These are phyloP conservation scores for Pterocles orientalis DNA, from an alignment of 2,113 vertebrate genomes.

Conservation along the genomic window DNA sequence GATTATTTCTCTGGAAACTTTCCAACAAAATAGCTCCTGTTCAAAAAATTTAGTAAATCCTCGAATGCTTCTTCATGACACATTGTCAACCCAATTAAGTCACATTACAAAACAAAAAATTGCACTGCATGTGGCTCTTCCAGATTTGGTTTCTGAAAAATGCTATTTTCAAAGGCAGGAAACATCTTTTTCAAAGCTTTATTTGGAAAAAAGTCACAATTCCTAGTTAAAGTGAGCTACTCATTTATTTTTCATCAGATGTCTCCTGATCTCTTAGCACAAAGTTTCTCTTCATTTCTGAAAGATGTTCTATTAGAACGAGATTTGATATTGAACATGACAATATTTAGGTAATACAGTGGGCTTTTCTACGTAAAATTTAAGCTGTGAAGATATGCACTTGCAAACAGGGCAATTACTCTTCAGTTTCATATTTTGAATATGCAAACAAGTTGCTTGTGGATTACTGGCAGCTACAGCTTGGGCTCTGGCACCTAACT, in stretches of 20 bases:
- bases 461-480: conserved; percentile 42
- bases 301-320: background rate
- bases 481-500: conserved; percentile 15
- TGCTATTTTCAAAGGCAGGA: background rate
- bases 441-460: background rate
- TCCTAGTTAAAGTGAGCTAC: background rate
- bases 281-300: background rate
- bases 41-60: background rate
- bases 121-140: background rate
- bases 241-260: background rate
- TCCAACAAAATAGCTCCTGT: background rate
- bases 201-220: background rate
- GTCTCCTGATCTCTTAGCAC: background rate
- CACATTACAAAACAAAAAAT: background rate
- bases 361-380: background rate
- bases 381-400: background rate
- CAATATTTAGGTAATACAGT: background rate
- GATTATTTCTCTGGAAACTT: background rate
- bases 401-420: background rate
- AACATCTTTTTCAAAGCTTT: background rate
- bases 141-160: background rate
- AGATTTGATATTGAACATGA: background rate
- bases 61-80: background rate
- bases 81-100: conserved; percentile 1
- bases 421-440: background rate